Evolutionary conservation across 2,113 vertebrate species (phyloP), one percentile per base, ranked within the genome.

Genomic region (Lasiurus borealis): DNA sequence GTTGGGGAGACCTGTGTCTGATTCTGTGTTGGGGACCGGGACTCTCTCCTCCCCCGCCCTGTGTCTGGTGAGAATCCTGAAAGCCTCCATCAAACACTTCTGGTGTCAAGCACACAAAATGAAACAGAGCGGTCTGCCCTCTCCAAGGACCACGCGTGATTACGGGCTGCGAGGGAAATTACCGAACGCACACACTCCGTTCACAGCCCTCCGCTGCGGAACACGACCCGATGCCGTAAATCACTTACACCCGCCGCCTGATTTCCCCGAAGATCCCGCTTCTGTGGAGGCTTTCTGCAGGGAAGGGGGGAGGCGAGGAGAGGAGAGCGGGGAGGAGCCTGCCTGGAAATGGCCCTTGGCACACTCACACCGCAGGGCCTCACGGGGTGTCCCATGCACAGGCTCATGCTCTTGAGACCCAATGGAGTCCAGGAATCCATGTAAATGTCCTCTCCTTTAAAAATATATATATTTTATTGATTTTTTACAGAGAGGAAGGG

Each of bases 251-350:
- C 81, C 77, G 25, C 31, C 5, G n/a, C 10, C 1, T 78, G 59
- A 93, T 97, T 97, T 97, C 82, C 85, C 96, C 5, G 34, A 92
- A 93, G 85, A 59, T 15, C 34, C 29, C 69, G 23, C 64, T 48
- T 73, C 36, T 44, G 68, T 34, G 11, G 25, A 92, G 72, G 66
- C 66, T 57, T 84, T 94, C 68, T 21, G 18, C 11, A n/a, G 15
- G 57, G 40, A 2, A 21, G 48, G 12, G 23, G 21, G 0, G 18
- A 4, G 18, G 18, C 13, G 2, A 18, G 52, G 52, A 1, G 52
- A 52, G 52, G 52, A 16, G 54, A 21, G 10, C 16, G 14, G 34
- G 23, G 7, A 50, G 90, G 59, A 86, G 89, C 85, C 80, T 54
- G 5, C 10, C 36, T 64, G 10, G 62, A 89, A 93, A 91, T 59